Base-by-base conservation (phyloP, 1,140 invertebrate species). In the Ganaspis sp. region DNA sequence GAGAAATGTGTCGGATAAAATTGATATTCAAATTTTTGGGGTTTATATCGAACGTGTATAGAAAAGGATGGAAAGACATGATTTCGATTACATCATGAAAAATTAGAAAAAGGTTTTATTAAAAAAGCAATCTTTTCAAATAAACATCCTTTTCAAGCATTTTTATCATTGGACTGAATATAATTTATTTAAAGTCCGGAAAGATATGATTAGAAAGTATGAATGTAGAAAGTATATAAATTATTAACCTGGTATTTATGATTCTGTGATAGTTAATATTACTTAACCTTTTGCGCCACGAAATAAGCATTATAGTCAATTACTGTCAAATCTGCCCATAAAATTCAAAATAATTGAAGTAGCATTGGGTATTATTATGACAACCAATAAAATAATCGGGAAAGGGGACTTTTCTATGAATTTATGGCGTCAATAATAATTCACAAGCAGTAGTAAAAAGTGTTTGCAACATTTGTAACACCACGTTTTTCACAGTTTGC, bases 171-270 rank as follows among this genome's bases (percentile, higher is more conserved):
- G 5, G 12, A 29, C 11, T 64, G 58, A 64, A 64, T n/a, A n/a
- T 64, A 64, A 64, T 34, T n/a, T 29, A 64, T 64, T 64, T 23
- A n/a, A 64, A 29, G 58, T 34, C 26, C 12, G 19, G 26, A n/a
- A 29, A 64, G 11, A 1, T n/a, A 29, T 34, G 21, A n/a, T 64
- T 64, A 64, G 58, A 64, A 49, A 49, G 45, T 49, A 17, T 17
- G 17, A 49, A 49, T 49, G 45, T 49, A 49, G 45, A 49, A 64
- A 64, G 58, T 64, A 64, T 34, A 58, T 58, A 15, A 17, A 29
- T n/a, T 64, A 49, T 49, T 49, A 49, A 49, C 45, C 45, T 49
- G 15, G n/a, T 49, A 49, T 49, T 49, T 49, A 49, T 49, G 45
- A 49, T 49, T 49, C n/a, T 49, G 45, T 17, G 45, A 49, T 49